Evolutionary conservation across 2,113 vertebrate genomes (phyloP).

Genomic region (Gymnocephalus cernua): DNA sequence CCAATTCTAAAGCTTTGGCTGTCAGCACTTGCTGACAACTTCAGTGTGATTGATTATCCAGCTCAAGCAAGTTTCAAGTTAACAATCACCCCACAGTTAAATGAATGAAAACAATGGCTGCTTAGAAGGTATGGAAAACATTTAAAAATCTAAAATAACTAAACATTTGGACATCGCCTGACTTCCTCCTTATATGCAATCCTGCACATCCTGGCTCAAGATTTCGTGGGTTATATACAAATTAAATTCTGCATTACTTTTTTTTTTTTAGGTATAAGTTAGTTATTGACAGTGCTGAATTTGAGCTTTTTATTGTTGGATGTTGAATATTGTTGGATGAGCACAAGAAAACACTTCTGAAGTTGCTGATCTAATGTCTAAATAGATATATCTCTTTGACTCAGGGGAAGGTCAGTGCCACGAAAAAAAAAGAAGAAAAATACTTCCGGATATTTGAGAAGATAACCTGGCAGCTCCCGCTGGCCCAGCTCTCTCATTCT

Average conservation of each 20-base stretch:
- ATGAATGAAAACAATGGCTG: not conserved
- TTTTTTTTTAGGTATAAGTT: not conserved
- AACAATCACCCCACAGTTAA: not conserved
- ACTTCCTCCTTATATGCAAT: too few relatives aligned
- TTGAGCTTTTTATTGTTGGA: slow-evolving; percentile 37
- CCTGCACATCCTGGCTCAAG: too few relatives aligned
- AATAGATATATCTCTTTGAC: slow-evolving; percentile 72
- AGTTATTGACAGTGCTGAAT: slow-evolving; percentile 39
- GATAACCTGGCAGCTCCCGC: slow-evolving; percentile 80
- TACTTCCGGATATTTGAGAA: slow-evolving; percentile 86
- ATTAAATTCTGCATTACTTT: too few relatives aligned
- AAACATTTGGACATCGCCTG: not conserved
- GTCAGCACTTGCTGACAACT: slow-evolving; percentile 16
- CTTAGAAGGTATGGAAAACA: not conserved
- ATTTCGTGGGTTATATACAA: too few relatives aligned
- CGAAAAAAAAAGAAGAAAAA: slow-evolving; percentile 39
- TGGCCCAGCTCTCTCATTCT: slow-evolving; percentile 69
- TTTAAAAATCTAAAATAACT: slow-evolving; percentile 1
- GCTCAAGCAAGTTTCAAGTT: slow-evolving; percentile 30
- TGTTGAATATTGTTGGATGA: slow-evolving; percentile 42
- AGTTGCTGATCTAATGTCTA: slow-evolving; percentile 75
- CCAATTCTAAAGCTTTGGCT: slow-evolving; percentile 13
- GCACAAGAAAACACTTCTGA: slow-evolving; percentile 51
- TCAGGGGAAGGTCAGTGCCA: slow-evolving; percentile 80
- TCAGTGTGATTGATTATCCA: slow-evolving; percentile 11